Evolutionary conservation across 2,888 invertebrate genomes (phyloP), one percentile per base, ranked within the genome.

Genomic region (Callyntrura guangdongensis): DNA sequence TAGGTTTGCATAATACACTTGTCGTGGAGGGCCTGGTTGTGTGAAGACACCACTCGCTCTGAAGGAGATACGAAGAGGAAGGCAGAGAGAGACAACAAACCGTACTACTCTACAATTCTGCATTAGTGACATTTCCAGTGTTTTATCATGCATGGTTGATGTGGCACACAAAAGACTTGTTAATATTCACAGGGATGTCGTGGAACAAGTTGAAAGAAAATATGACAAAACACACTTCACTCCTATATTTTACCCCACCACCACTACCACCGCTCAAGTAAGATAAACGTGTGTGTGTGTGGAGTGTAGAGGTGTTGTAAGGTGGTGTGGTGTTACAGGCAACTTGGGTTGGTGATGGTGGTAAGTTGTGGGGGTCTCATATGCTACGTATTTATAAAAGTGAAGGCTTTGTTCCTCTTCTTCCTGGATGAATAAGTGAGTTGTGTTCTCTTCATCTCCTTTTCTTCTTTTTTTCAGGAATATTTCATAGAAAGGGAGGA

Each of bases 131-230:
- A 81, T 25, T 81, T 81, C 14, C 17, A 59, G 14, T 81, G 81
- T 81, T 59, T 81, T 53, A 81, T 81, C 17, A 59, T 59, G 81
- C 56, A 59, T 56, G 81, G 59, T 45, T 56, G 27, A 59, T 59
- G 36, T n/a, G 59, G 56, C 53, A 11, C 45, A 47, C 20, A 59
- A 11, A 82, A 47, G 61, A 47, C 45, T 64, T 82, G 82, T 82
- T 82, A 82, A 82, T 64, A 82, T 82, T 61, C 82, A 82, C 82
- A 72, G 20, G 74, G 49, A 49, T 49, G 12, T 11, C 20, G 64
- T 25, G 12, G 6, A 64, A 14, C 22, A 67, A 56, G 27, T 61
- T 22, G 14, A 82, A 64, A 27, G 53, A 77, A 61, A 61, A 82
- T 45, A 59, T 27, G n/a, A 59, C 56, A 56, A 79, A 14, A 79